These are phyloP conservation scores for Pantala flavescens DNA, from an alignment of 1,140 invertebrate genomes.

Conservation along the genomic window DNA sequence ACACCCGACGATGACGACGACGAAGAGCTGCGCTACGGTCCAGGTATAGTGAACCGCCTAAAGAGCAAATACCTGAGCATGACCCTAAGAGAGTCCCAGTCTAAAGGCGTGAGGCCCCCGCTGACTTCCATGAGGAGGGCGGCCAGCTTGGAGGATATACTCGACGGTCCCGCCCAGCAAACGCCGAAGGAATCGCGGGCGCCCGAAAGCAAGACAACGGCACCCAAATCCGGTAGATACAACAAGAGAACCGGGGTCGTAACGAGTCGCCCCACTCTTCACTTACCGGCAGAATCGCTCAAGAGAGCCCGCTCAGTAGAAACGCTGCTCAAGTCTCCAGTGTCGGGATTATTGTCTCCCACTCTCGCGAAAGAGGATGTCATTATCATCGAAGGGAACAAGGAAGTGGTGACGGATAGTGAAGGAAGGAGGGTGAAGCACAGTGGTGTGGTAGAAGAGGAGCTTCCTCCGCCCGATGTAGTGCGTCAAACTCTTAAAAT, in stretches of 20 bases:
- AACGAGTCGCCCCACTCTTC: not conserved
- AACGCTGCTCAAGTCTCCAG: conserved; percentile 38
- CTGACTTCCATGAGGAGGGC: conserved; percentile 59
- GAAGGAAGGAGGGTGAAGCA: conserved; percentile 17
- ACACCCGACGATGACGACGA: conserved; percentile 13
- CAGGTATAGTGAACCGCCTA: conserved; percentile 79
- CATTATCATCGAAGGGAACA: conserved; percentile 33
- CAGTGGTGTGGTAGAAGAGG: conserved; percentile 56
- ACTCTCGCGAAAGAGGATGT: conserved; percentile 34
- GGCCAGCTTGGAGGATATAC: conserved; percentile 70
- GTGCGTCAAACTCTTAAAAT: conserved; percentile 73
- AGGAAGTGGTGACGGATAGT: conserved; percentile 13
- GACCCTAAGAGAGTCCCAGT: conserved; percentile 52
- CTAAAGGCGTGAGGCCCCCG: conserved; percentile 45
- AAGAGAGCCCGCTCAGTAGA: conserved; percentile 78
- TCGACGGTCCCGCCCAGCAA: conserved; percentile 45
- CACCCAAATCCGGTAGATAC: conserved; percentile 7
- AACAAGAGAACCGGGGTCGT: conserved; percentile 18
- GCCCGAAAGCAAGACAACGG: not conserved
- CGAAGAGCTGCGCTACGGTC: conserved; percentile 79
- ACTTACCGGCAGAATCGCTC: conserved; percentile 40
- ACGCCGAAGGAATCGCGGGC: not conserved
- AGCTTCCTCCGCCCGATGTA: conserved; percentile 72
- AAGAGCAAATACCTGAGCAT: conserved; percentile 74
- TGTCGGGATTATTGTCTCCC: conserved; percentile 17